Evolutionary conservation across 2,113 vertebrate genomes (phyloP), one percentile per base, ranked within the genome.

Genomic region (Rhea americana): DNA sequence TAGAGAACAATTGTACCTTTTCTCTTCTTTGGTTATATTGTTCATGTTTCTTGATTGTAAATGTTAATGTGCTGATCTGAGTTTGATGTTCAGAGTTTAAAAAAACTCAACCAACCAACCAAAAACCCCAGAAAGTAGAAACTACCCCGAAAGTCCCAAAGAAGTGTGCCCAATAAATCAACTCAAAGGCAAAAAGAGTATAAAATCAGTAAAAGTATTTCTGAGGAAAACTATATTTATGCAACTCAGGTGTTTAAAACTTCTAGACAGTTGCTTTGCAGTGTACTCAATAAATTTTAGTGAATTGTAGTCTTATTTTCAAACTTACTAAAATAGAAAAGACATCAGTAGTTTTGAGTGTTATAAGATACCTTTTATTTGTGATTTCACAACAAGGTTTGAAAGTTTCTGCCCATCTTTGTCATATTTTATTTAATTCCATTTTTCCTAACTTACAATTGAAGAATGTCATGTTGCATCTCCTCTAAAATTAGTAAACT

Each of bases 91-190:
- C 61, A 67, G 16, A 78, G 7, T 22, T 67, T 83, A 48, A 66
- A 92, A 83, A 71, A 47, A n/a, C 35, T 35, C 35, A 35, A 35
- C 35, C 35, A 35, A 35, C 35, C 35, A 35, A 35, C 35, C 35
- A 35, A 35, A 35, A 35, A 35, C 35, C 35, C 35, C 35, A 35
- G 35, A 51, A 15, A 2, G 15, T 18, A 43, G 65, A 59, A 17
- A 13, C 25, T 28, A 30, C 5, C 13, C 35, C 15, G 4, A 0
- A 1, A 82, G 37, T 15, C 14, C 13, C 16, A 41, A 22, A 61
- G 16, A 66, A 71, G 15, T 19, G 47, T 41, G n/a, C 32, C 11
- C 78, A 26, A 30, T 78, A 48, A 83, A 59, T 73, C n/a, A 88
- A 19, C 25, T 66, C 53, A 39, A 78, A 82, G 58, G 22, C 43